A percentile compares a stretch with the other conserved stretches of the same genome.
phyloP scores from a whole-genome alignment of 2,113 vertebrate species.

The Megalops atlanticus region DNA sequence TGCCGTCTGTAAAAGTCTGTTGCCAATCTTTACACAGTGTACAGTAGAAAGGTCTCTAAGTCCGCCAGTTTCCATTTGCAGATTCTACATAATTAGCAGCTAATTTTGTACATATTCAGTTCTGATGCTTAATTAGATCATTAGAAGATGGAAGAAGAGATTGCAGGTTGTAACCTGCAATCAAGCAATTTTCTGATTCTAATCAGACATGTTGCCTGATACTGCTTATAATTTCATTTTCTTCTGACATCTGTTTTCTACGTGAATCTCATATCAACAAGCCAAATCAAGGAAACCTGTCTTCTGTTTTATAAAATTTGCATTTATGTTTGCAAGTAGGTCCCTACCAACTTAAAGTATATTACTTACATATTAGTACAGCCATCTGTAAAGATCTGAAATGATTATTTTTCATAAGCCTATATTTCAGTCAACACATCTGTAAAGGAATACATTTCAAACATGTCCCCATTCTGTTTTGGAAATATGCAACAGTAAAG shows the following conservation, averaged over 20 bases:
- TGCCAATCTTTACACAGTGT: neutral
- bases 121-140: slow-evolving; percentile 6
- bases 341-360: neutral
- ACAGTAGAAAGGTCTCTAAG: neutral
- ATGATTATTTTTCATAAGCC: neutral
- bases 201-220: neutral
- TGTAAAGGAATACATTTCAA: neutral
- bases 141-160: slow-evolving; percentile 7
- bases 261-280: neutral
- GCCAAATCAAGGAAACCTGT: neutral
- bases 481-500: neutral
- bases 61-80: neutral
- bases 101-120: slow-evolving; percentile 6
- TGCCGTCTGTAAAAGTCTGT: neutral
- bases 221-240: neutral
- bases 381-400: neutral
- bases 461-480: neutral
- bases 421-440: neutral
- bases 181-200: slow-evolving; percentile 2
- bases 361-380: neutral
- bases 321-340: neutral
- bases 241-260: neutral
- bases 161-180: slow-evolving; percentile 8
- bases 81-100: neutral
- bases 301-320: neutral